A percentile compares a stretch with the other conserved stretches of the same genome.
Conservation (phyloP, 2,113 vertebrate genomes). For the Glaucidium brasilianum region DNA sequence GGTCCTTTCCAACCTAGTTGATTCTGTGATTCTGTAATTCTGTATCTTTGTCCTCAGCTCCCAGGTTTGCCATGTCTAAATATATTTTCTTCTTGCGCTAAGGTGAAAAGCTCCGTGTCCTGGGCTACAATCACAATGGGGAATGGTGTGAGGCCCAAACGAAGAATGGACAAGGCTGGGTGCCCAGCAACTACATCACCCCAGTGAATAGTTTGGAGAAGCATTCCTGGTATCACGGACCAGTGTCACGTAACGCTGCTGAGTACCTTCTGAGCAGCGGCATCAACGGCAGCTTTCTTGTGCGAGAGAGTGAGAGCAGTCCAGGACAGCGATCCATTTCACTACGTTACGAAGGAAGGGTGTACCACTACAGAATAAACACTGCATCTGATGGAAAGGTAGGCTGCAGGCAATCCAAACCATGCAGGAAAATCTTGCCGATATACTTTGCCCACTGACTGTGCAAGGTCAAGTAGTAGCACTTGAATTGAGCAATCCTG, state of each 20-base stretch:
- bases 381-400: constrained; percentile 97
- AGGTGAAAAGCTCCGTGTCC: constrained; percentile 86
- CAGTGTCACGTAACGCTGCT: constrained; percentile 80
- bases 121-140: constrained; percentile 87
- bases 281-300: constrained; percentile 86
- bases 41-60: not conserved
- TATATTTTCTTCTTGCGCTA: not conserved
- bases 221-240: constrained; percentile 85
- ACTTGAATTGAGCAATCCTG: not conserved
- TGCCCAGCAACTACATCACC: constrained; percentile 87
- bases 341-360: constrained; percentile 81
- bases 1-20: too few relatives aligned
- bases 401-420: not conserved
- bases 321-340: constrained; percentile 85
- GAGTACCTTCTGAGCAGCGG: constrained; percentile 86
- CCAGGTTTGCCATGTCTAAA: not conserved
- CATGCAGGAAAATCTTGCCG: rapidly evolving
- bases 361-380: constrained; percentile 99
- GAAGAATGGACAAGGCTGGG: constrained; percentile 86
- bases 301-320: constrained; percentile 85
- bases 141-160: constrained; percentile 87
- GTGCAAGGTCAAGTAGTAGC: rapidly evolving
- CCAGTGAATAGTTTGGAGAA: constrained; percentile 86
- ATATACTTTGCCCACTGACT: not conserved
- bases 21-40: too few relatives aligned